Percentiles rank a stretch among this genome's conserved stretches.
phyloP scores from a whole-genome alignment of 2,797 vertebrate genomes.

The Triplophysa yarkandensis region DNA sequence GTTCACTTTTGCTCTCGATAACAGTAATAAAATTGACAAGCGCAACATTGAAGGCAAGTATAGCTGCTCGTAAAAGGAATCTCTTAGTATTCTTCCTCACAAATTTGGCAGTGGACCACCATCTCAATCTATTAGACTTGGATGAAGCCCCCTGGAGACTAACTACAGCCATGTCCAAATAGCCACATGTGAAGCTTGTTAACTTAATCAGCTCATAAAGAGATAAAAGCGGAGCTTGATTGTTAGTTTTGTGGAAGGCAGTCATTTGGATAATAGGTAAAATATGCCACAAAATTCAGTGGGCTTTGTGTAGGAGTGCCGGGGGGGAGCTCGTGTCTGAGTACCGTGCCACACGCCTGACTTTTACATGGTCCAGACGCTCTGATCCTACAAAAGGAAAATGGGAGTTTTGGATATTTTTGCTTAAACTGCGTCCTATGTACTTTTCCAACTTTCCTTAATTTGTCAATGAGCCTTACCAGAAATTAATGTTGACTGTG shows the following conservation, averaged over 20 bases:
- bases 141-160: slow-evolving; percentile 57
- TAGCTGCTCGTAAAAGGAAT: slow-evolving; percentile 49
- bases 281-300: slow-evolving; percentile 75
- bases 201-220: slow-evolving; percentile 82
- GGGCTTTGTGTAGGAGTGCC: slow-evolving; percentile 54
- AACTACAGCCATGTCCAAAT: slow-evolving; percentile 57
- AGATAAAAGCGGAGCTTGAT: slow-evolving; percentile 78
- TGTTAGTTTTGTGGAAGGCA: slow-evolving; percentile 82
- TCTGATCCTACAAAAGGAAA: slow-evolving; percentile 54
- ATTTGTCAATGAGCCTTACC: slow-evolving; percentile 65
- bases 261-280: slow-evolving; percentile 83
- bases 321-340: slow-evolving; percentile 39
- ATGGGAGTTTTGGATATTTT: slow-evolving; percentile 66
- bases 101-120: slow-evolving; percentile 54
- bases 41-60: slow-evolving; percentile 50
- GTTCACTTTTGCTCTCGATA: not conserved
- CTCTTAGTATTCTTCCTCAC: slow-evolving; percentile 32
- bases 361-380: slow-evolving; percentile 67
- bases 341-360: not conserved
- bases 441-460: slow-evolving; percentile 62
- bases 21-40: slow-evolving; percentile 5
- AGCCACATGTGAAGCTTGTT: slow-evolving; percentile 78
- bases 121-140: slow-evolving; percentile 59
- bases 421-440: slow-evolving; percentile 43
- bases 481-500: slow-evolving; percentile 66